Evolutionary conservation across 2,113 vertebrate species (phyloP), one percentile per base, ranked within the genome.

Genomic region (Nansenia antarctica): DNA sequence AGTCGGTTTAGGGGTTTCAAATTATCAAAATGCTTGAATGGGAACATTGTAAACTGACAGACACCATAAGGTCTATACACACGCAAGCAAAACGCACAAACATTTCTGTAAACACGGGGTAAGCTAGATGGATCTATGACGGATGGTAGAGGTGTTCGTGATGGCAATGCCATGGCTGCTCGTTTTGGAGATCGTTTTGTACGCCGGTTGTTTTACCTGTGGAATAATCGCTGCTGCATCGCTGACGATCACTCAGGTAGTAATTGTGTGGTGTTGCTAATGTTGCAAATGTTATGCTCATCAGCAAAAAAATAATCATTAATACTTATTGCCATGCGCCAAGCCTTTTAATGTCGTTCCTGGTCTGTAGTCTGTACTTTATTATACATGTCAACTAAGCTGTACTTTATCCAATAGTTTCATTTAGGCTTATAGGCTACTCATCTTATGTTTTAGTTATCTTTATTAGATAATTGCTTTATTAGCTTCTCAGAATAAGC

Each of bases 171-270:
- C 67, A 0, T 79, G 69, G 12, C 20, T 74, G 64, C 76, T 72
- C 0, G 64, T 79, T 11, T 0, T 72, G 4, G 88, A 89, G 12
- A 70, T 91, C 18, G 30, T 18, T 31, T 58, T 91, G 0, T 73
- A 86, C 1, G 79, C 74, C 0, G 78, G 85, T 0, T 77, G 81
- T 9, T 90, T 89, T 72, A 35, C 91, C 32, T 88, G 85, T 62
- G 90, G 90, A 15, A 75, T 88, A 7, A 65, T 90, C 66, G 72
- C 75, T 4, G 87, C 89, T 0, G 82, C 78, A 0, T 71, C 79
- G 26, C 72, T 92, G 2, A 86, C 85, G 0, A 70, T 82, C 65
- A 89, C 82, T 5, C 90, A 91, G 90, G 91, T 92, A 83, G n/a
- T 69, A 31, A 18, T n/a, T n/a, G n/a, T n/a, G n/a, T n/a, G n/a